Evolutionary conservation across 2,113 vertebrate species (phyloP), one percentile per base, ranked within the genome.

Genomic region (Theristicus caerulescens): DNA sequence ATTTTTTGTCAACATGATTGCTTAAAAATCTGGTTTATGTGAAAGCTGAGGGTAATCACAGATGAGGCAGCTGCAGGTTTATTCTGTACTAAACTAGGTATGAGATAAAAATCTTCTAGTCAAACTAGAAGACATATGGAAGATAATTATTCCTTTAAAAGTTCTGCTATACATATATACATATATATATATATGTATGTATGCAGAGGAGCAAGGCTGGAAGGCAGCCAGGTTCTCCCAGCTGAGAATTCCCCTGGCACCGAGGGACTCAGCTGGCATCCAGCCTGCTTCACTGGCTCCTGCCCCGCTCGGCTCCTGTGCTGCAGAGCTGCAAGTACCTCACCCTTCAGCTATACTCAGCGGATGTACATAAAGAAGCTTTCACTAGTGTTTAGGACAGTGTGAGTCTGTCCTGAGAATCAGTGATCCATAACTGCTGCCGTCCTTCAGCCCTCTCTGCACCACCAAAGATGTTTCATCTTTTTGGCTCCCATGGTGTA

Each of bases 241-340:
- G 90, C 86, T 94, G 90, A 94, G 88, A 96, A 89, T 92, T 95
- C 80, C 90, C 80, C 72, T 86, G 82, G 76, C 88, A 57, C 62
- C 25, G 44, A 16, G 49, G 65, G 19, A 85, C 51, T 47, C 81
- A 52, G 55, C 71, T 86, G 95, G 81, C 82, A 76, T 6, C 34
- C 73, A 82, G 42, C 61, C 70, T 20, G 15, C 61, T 94, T 87
- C 4, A 1, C 88, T 88, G 79, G 17, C 79, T 46, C 54, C 62
- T 88, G 52, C 49, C 19, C 7, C 1, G 7, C 73, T 67, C 47
- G 1, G 2, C 62, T 88, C 49, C 25, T 20, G 10, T 62, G 57
- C 61, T 20, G 40, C 69, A 76, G 73, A 76, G 52, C 54, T 87
- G 44, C 27, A 16, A 51, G 82, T 40, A 46, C 78, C 36, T 91